These are phyloP conservation scores for Rachycentron canadum DNA, from an alignment of 2,797 vertebrate species.

Conservation along the genomic window DNA sequence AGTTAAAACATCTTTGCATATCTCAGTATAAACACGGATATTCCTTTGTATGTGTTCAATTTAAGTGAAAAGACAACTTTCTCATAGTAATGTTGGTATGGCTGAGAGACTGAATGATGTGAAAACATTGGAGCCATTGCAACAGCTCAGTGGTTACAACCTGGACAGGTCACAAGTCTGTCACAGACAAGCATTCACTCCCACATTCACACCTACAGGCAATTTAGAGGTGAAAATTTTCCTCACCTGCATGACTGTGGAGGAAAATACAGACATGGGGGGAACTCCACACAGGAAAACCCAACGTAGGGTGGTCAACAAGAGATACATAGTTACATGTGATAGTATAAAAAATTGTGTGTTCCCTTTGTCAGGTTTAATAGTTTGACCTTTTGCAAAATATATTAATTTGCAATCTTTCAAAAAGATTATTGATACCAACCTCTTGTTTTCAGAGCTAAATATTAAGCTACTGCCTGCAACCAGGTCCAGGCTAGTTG, in stretches of 20 bases:
- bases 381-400: not conserved
- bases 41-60: not conserved
- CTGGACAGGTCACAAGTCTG: slow-evolving; percentile 5
- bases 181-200: slow-evolving; percentile 37
- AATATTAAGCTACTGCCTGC: not conserved
- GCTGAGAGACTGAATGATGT: not conserved
- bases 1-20: not conserved
- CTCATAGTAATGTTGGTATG: slow-evolving; percentile 1
- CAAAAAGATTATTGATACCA: not conserved
- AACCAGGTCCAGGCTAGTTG: not conserved
- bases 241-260: slow-evolving; percentile 5
- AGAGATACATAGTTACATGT: not conserved
- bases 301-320: not conserved
- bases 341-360: not conserved
- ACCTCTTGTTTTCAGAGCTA: not conserved
- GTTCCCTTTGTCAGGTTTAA: not conserved
- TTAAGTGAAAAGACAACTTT: not conserved
- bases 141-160: slow-evolving; percentile 5
- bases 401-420: not conserved
- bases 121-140: not conserved
- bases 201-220: slow-evolving; percentile 26
- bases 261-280: slow-evolving; percentile 2
- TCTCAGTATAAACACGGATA: not conserved
- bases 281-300: not conserved
- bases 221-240: slow-evolving; percentile 30